phyloP scores from a whole-genome alignment of 2,113 vertebrate species.

The Macquaria australasica region DNA sequence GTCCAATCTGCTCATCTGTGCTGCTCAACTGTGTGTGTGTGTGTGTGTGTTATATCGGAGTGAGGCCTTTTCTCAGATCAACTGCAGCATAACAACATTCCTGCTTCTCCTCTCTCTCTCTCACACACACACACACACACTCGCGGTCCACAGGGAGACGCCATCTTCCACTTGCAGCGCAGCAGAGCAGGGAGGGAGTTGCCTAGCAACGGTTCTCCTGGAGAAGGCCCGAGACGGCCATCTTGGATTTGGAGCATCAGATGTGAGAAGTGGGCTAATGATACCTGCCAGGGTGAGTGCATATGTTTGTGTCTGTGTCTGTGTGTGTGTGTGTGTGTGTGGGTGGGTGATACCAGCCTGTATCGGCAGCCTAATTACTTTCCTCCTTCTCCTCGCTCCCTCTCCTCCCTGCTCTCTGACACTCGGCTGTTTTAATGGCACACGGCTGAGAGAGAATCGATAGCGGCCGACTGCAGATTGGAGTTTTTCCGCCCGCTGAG shows the following conservation, averaged over 20 bases:
- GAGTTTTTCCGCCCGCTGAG: constrained; percentile 45
- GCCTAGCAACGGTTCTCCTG: constrained; percentile 78
- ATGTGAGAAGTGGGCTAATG: constrained; percentile 74
- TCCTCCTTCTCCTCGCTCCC: constrained; percentile 17
- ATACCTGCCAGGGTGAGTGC: constrained; percentile 63
- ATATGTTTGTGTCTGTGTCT: constrained; percentile 22
- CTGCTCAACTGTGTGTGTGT: constrained; percentile 21
- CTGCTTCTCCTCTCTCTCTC: constrained; percentile 35
- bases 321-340: constrained; percentile 31
- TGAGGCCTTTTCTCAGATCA: constrained; percentile 58
- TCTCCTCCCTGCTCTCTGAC: constrained; percentile 37
- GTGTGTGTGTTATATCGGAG: constrained; percentile 42
- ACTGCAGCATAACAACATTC: constrained; percentile 69
- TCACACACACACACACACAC: constrained; percentile 27
- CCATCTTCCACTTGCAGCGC: constrained; percentile 79
- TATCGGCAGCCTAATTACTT: constrained; percentile 52
- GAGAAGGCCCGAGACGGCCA: constrained; percentile 73
- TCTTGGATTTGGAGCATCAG: constrained; percentile 81
- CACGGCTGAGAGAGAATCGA: constrained; percentile 58
- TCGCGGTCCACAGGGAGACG: constrained; percentile 73
- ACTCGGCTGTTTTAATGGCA: constrained; percentile 46
- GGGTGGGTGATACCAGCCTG: constrained; percentile 17
- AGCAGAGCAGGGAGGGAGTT: constrained; percentile 79
- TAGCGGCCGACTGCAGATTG: constrained; percentile 19
- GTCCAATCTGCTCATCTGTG: constrained; percentile 65